Evolutionary conservation across 1,140 invertebrate species (phyloP), one percentile per base, ranked within the genome.

Genomic region (Brachionus plicatilis): DNA sequence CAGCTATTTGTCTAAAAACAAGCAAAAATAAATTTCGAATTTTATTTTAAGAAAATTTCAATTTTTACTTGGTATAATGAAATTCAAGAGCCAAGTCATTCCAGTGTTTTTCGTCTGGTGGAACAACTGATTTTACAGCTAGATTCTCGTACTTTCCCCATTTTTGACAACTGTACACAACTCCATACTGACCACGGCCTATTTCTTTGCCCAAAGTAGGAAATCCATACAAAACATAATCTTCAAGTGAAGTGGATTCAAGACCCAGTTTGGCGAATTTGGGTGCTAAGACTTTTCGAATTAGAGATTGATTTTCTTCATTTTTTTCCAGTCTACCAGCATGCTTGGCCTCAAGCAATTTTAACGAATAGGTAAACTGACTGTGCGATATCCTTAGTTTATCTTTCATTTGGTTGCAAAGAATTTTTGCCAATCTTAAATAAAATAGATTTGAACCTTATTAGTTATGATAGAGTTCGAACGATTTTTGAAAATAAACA

Each of bases 61-160:
- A 37, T 7, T 37, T 65, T 66, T 85, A 85, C 84, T 60, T 85
- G 7, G 50, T 66, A 50, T 85, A 79, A 88, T 94, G 95, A 90
- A 95, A 96, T 90, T 96, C 95, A 92, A 96, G 93, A 1, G 95
- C 94, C 0, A 96, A 89, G 88, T 96, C 95, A 88, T 94, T 94
- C 94, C 94, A 96, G 87, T 96, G 95, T 86, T 94, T 93, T 84
- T 95, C 94, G 89, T 96, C 95, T 3, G 94, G 93, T 0, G 95
- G 95, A 33, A 96, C 92, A 37, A 96, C 94, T 14, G 94, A 95
- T 90, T 96, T 96, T n/a, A 96, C 92, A 12, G 95, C 95, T 88
- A 93, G 94, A 0, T 93, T 93, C 60, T 92, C 90, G 68, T 91
- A 92, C 12, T 88, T 89, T 1, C 91, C 93, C 95, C 95, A 96